These are phyloP conservation scores for Crotalus adamanteus DNA, from an alignment of 2,797 vertebrate species.

Conservation along the genomic window DNA sequence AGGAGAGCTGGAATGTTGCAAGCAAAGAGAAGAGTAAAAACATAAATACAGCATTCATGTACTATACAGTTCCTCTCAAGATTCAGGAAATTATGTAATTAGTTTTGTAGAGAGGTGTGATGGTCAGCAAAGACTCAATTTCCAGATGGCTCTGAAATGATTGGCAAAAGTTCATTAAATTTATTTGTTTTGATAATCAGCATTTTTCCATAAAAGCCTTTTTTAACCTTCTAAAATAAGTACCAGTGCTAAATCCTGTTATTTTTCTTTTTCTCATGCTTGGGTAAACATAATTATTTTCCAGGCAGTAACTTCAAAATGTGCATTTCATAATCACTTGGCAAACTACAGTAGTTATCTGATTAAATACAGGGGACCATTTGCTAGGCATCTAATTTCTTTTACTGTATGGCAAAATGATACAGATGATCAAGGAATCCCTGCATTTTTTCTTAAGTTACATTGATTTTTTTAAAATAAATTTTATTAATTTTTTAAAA, in stretches of 20 bases:
- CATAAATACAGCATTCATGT: not conserved
- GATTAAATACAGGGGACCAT: not conserved
- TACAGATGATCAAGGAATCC: not conserved
- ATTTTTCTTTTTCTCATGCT: not conserved
- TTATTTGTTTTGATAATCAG: not conserved
- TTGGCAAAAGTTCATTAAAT: not conserved
- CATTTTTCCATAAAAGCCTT: not conserved
- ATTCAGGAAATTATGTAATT: slow-evolving; percentile 33
- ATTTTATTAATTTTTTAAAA: not conserved
- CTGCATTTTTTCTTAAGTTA: not conserved
- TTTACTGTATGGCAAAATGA: not conserved
- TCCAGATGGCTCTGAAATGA: not conserved
- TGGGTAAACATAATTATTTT: not conserved
- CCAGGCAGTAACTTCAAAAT: not conserved
- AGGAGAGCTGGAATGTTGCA: slow-evolving; percentile 44
- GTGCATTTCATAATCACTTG: not conserved
- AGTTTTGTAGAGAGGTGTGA: not conserved
- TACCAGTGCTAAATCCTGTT: not conserved
- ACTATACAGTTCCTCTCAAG: slow-evolving; percentile 28
- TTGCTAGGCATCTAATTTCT: not conserved
- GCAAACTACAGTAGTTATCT: not conserved
- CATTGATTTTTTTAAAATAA: not conserved
- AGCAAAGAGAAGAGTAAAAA: not conserved
- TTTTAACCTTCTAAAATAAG: not conserved
- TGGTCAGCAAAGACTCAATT: not conserved